Conservation (phyloP, 2,888 invertebrate genomes). For the Philhelius pedissequus region DNA sequence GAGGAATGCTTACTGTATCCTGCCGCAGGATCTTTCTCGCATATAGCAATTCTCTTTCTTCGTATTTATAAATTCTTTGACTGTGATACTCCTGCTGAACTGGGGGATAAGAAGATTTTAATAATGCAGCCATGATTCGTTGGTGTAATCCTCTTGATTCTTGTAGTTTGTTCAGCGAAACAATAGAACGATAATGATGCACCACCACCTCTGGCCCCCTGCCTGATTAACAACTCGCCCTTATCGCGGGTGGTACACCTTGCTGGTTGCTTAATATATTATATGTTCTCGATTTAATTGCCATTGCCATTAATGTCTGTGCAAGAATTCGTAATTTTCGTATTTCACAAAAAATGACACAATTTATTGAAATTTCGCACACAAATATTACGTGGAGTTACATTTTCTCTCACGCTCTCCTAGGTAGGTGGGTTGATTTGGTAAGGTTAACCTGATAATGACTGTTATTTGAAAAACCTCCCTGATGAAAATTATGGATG, state of each 20-base stretch:
- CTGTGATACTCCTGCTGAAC: neutral
- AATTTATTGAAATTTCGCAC: constrained; percentile 62
- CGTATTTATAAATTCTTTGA: neutral
- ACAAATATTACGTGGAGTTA: too few relatives aligned
- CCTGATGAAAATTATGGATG: too few relatives aligned
- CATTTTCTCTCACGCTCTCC: too few relatives aligned
- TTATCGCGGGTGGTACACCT: constrained; percentile 19
- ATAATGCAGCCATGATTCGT: constrained; percentile 50
- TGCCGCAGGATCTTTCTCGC: constrained; percentile 7
- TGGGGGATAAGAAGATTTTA: constrained; percentile 40
- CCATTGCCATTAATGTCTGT: constrained; percentile 57
- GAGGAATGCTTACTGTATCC: constrained; percentile 10
- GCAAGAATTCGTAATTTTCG: constrained; percentile 27
- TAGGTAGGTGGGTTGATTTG: too few relatives aligned
- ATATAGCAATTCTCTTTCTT: neutral
- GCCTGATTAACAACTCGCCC: neutral
- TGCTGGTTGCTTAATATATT: constrained; percentile 23
- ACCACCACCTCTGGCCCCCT: neutral
- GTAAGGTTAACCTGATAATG: too few relatives aligned
- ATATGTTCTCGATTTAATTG: constrained; percentile 59
- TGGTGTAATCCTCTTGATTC: constrained; percentile 24
- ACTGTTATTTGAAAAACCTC: too few relatives aligned
- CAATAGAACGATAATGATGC: constrained; percentile 50
- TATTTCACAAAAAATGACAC: constrained; percentile 54
- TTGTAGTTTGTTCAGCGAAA: constrained; percentile 47